phyloP scores from a whole-genome alignment of 2,113 vertebrate species.

The Rhagologus leucostigma region DNA sequence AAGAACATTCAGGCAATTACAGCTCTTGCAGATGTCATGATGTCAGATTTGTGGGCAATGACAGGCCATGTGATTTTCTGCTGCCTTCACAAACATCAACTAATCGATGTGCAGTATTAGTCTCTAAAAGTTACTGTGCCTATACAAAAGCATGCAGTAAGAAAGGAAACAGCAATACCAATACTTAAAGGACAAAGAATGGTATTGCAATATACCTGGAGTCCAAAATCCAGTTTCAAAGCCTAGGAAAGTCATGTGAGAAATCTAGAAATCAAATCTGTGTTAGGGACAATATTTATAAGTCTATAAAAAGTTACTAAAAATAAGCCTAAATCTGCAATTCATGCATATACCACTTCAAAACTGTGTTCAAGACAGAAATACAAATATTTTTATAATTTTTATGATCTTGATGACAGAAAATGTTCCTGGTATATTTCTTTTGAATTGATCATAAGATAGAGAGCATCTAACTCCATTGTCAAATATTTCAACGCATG shows the following conservation, averaged over 20 bases:
- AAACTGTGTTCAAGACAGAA: not conserved
- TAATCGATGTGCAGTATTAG: not conserved
- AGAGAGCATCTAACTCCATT: not conserved
- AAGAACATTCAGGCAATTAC: not conserved
- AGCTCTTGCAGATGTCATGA: slow-evolving; percentile 41
- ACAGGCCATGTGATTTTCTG: not conserved
- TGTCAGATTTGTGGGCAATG: slow-evolving; percentile 19
- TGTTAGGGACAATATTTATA: not conserved
- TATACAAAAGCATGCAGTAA: not conserved
- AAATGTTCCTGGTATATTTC: not conserved
- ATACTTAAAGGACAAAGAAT: not conserved
- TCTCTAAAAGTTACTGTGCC: not conserved
- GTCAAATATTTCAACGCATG: not conserved
- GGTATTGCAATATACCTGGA: not conserved
- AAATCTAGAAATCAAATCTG: not conserved
- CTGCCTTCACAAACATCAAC: not conserved
- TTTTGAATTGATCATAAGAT: not conserved
- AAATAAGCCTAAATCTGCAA: not conserved
- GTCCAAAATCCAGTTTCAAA: not conserved
- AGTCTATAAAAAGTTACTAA: not conserved
- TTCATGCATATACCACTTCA: not conserved
- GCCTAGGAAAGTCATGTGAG: not conserved
- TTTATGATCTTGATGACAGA: not conserved
- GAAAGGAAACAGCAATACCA: not conserved
- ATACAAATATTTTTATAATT: not conserved